phyloP scores from a whole-genome alignment of 1,140 invertebrate genomes.

The Wasmannia auropunctata region DNA sequence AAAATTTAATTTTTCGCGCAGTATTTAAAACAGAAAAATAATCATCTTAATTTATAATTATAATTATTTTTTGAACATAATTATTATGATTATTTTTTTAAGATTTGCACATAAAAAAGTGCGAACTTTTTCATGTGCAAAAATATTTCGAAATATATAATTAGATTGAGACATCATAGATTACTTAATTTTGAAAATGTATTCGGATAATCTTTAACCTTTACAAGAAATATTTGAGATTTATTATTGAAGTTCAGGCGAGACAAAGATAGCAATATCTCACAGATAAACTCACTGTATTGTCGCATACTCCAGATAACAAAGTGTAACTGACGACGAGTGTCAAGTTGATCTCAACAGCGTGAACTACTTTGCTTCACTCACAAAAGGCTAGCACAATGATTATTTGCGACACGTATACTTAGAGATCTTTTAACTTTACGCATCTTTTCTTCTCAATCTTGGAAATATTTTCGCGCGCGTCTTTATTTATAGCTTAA shows the following conservation, averaged over 20 bases:
- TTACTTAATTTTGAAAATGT: background rate
- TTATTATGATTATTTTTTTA: conserved; percentile 6
- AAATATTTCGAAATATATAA: background rate
- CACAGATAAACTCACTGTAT: background rate
- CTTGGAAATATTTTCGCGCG: background rate
- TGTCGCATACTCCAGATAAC: background rate
- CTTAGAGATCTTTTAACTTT: background rate
- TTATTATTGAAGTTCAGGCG: background rate
- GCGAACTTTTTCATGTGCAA: too few relatives aligned
- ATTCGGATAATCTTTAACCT: background rate
- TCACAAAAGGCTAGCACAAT: background rate
- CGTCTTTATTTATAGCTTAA: too few relatives aligned
- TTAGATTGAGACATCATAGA: background rate
- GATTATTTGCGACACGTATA: background rate
- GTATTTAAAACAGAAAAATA: background rate
- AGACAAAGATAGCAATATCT: background rate
- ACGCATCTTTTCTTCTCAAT: background rate
- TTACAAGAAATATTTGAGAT: background rate
- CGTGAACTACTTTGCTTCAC: background rate
- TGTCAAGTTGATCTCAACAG: background rate
- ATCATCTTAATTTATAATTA: background rate
- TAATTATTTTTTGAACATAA: background rate
- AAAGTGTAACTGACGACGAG: background rate
- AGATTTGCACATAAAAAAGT: background rate
- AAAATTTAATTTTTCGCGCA: background rate